Base-by-base conservation (phyloP, 1,140 invertebrate genomes). In the Melipona quadrifasciata region DNA sequence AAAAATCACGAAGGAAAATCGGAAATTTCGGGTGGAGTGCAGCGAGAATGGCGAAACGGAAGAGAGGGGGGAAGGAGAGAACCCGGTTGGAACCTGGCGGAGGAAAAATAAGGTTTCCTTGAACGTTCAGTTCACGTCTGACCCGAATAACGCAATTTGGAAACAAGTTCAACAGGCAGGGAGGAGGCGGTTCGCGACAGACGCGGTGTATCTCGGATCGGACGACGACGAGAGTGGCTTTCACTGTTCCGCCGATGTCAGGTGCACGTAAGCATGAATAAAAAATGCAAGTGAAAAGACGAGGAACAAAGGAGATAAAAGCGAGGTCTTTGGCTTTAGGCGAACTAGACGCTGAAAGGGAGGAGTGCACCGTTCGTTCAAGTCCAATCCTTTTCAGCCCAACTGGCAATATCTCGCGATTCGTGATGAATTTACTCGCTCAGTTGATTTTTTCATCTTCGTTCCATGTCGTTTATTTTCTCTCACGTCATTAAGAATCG, bases 131-230 rank as follows among this genome's bases (percentile, higher is more conserved):
- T 76, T 53, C 51, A 58, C 81, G 64, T 82, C 53, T 75, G 47
- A 82, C 51, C 51, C 51, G 47, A 82, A 75, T 82, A 80, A 80
- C 57, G 57, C 68, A 73, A 80, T 81, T 73, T 47, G 70, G 21
- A 61, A 47, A n/a, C 27, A 80, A n/a, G 6, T 64, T 39, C 14
- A 47, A 81, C 11, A 39, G 4, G 0, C 1, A 31, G 5, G 31
- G 6, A 27, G 10, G 24, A 34, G 19, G 24, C 16, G 0, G 12
- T 19, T 31, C 16, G 6, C 67, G 39, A 72, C 51, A 72, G 64
- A 57, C 68, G 47, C n/a, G 76, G 68, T 76, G 51, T 68, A 86
- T 88, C 77, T 51, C 85, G 55, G 65, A 88, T 86, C 64, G 27
- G 47, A 27, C 51, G 58, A n/a, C 53, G 58, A 68, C 55, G 39